These are phyloP conservation scores for Holocentrus rufus DNA, from an alignment of 2,797 vertebrate genomes.

Conservation along the genomic window DNA sequence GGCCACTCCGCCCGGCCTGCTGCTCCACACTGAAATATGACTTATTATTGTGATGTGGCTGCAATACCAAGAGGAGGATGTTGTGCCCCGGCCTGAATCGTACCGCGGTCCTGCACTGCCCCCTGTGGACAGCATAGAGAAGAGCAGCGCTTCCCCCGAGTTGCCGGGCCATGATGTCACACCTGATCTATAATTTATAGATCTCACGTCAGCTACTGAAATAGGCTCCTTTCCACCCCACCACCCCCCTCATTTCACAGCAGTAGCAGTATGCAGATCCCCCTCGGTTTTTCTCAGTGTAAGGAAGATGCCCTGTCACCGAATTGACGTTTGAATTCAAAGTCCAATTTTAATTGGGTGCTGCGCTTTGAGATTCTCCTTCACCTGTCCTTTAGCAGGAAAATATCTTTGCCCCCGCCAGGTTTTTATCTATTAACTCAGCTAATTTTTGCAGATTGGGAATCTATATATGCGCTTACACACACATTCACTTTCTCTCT, in stretches of 20 bases:
- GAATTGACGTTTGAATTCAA: conserved; percentile 37
- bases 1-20: neutral
- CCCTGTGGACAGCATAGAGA: conserved; percentile 78
- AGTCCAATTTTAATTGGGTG: conserved; percentile 23
- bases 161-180: conserved; percentile 60
- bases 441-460: conserved; percentile 40
- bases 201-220: conserved; percentile 59
- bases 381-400: conserved; percentile 32
- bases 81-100: neutral
- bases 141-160: conserved; percentile 35
- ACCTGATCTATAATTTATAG: conserved; percentile 77
- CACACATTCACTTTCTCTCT: neutral
- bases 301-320: neutral
- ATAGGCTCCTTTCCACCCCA: conserved; percentile 17
- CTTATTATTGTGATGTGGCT: conserved; percentile 12
- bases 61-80: conserved; percentile 9
- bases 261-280: conserved; percentile 1
- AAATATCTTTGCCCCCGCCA: neutral
- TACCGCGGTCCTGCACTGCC: conserved; percentile 71
- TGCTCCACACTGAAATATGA: conserved; percentile 2
- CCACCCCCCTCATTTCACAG: neutral
- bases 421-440: conserved; percentile 9
- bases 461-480: neutral
- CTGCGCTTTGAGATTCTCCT: conserved; percentile 24
- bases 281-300: conserved; percentile 19